These are phyloP conservation scores for Papilio elwesi DNA, from an alignment of 2,888 invertebrate species.

Conservation along the genomic window DNA sequence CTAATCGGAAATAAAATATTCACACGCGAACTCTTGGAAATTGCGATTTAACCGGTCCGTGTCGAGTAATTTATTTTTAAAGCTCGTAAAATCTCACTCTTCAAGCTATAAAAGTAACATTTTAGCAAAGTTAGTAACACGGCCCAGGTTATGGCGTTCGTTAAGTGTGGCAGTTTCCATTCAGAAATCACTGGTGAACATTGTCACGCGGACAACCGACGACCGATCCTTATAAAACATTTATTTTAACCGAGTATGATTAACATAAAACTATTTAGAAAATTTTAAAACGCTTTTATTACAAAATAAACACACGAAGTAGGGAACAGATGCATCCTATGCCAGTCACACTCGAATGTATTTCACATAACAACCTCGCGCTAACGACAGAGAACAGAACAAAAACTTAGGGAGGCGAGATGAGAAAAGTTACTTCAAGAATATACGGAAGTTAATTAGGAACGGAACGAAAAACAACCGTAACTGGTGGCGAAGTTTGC, in stretches of 20 bases:
- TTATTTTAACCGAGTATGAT: constrained; percentile 49
- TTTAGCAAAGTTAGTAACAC: constrained; percentile 73
- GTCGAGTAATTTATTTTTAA: constrained; percentile 79
- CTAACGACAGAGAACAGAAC: constrained; percentile 62
- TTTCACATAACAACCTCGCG: constrained; percentile 72
- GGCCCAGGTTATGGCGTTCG: constrained; percentile 61
- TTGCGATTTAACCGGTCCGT: constrained; percentile 68
- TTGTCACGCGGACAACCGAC: constrained; percentile 71
- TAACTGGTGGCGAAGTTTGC: constrained; percentile 84
- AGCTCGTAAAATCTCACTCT: constrained; percentile 82
- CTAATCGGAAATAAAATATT: constrained; percentile 72
- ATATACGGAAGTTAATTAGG: constrained; percentile 84
- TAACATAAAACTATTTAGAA: constrained; percentile 55
- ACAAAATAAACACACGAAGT: constrained; percentile 69
- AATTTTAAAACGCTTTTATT: constrained; percentile 59
- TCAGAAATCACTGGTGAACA: constrained; percentile 70
- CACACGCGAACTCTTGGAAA: constrained; percentile 68
- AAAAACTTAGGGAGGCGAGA: constrained; percentile 73
- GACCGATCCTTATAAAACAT: constrained; percentile 58
- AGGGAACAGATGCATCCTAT: constrained; percentile 63
- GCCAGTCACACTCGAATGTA: constrained; percentile 74
- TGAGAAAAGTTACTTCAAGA: constrained; percentile 84
- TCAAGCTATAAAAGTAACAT: constrained; percentile 80
- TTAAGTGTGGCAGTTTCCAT: constrained; percentile 63
- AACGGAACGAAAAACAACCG: constrained; percentile 85